Base-by-base conservation (phyloP, 2,888 invertebrate genomes). In the Campoletis raptor region DNA sequence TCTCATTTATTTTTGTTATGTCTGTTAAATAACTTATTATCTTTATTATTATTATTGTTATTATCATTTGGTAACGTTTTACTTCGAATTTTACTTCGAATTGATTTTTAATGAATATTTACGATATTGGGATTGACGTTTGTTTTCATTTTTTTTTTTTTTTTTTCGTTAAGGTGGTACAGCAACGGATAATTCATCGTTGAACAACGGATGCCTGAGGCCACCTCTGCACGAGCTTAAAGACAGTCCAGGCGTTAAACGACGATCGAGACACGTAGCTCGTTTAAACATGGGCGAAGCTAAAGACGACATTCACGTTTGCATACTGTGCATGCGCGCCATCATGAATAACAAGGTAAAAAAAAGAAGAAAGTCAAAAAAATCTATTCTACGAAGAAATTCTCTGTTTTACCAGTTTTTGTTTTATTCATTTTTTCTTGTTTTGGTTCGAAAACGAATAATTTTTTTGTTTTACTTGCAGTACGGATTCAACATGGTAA, bases 401-500 rank as follows among this genome's bases (percentile, higher is more conserved):
- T 57, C 70, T 57, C 52, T 37, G 0, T 24, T 67, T 42, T 52
- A 48, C 4, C 15, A 52, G 52, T 10, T 30, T 83, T 73, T n/a
- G 15, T 45, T 42, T 45, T 61, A 70, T 10, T 80, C 54, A 52
- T 24, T 21, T n/a, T 54, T 42, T 77, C 54, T 57, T 57, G 1
- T 69, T 52, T 69, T 42, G 40, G n/a, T 36, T n/a, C 30, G 24
- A 66, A 57, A 80, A 78, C 36, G 42, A 78, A 81, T 86, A 64
- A 78, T 67, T 77, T 72, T 5, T 9, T 57, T 61, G 21, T 45
- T 67, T 42, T 72, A 89, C 88, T 89, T 96, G 72, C 96, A 98
- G 97, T 98, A 99, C 94, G 99, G 99, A 89, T 99, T 99, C 95
- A 99, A 99, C 95, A 98, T 99, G 97, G 99, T 99, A 72, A 99